phyloP scores from a whole-genome alignment of 2,113 vertebrate genomes.

The Platysternon megacephalum region DNA sequence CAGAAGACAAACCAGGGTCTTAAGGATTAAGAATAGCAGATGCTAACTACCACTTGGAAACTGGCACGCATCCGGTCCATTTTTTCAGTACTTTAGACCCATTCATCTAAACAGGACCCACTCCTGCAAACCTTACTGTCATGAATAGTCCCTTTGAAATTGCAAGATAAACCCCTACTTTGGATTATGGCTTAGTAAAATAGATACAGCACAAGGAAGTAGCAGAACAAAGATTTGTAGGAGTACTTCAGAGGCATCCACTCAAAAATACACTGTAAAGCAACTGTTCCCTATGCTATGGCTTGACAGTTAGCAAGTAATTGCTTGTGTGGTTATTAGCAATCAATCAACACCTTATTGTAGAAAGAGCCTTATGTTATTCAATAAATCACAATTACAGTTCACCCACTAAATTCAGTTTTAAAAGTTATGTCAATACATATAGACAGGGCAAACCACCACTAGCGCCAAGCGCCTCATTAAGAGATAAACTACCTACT shows the following conservation, averaged over 20 bases:
- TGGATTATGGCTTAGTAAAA: accelerated
- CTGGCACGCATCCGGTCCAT: neutral
- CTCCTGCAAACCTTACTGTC: neutral
- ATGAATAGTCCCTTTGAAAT: neutral
- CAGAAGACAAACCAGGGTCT: neutral
- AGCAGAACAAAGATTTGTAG: neutral
- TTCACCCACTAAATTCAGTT: neutral
- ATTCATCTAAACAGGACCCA: neutral
- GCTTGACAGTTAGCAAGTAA: neutral
- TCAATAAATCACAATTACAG: neutral
- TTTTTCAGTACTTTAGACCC: neutral
- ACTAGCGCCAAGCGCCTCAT: neutral
- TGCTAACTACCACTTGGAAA: constrained; percentile 15
- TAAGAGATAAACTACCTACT: neutral
- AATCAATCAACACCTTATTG: neutral
- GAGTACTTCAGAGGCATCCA: accelerated
- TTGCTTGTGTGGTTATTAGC: neutral
- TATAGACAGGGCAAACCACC: neutral
- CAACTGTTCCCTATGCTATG: neutral
- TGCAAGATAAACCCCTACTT: accelerated
- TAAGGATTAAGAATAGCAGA: neutral
- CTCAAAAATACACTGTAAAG: accelerated
- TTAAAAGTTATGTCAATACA: neutral
- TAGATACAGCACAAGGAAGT: accelerated
- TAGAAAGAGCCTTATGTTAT: constrained; percentile 12